These are phyloP conservation scores for Lepas anatifera DNA, from an alignment of 2,888 invertebrate species.

Conservation along the genomic window DNA sequence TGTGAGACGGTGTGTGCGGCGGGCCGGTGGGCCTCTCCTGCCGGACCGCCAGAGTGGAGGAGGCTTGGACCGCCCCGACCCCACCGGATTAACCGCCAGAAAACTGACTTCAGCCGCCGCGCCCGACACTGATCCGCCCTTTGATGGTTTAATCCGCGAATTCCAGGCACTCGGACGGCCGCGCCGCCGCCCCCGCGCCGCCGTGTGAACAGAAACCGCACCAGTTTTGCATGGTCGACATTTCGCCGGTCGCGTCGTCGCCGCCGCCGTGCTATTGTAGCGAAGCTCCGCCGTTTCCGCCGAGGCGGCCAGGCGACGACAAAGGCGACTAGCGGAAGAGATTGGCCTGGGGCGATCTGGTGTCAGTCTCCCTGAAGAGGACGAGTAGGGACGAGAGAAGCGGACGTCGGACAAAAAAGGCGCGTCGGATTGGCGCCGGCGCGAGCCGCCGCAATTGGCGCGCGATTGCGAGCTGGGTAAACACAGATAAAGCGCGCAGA, in stretches of 20 bases:
- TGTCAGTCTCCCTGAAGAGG: neutral
- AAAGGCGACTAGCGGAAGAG: conserved; percentile 1
- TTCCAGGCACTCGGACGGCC: neutral
- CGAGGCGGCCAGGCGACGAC: neutral
- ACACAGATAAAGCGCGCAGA: neutral
- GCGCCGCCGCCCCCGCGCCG: neutral
- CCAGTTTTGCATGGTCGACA: neutral
- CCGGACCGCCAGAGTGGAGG: too few relatives aligned
- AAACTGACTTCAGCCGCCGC: too few relatives aligned
- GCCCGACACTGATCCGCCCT: neutral
- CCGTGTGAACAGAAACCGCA: neutral
- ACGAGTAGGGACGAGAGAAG: neutral
- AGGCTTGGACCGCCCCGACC: too few relatives aligned
- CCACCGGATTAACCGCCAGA: too few relatives aligned
- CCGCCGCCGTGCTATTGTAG: too few relatives aligned
- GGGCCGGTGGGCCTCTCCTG: too few relatives aligned
- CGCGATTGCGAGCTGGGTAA: neutral
- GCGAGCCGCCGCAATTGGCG: neutral
- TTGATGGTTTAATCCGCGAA: conserved; percentile 7
- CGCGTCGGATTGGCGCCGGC: too few relatives aligned
- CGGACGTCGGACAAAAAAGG: too few relatives aligned
- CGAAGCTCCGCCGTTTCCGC: too few relatives aligned
- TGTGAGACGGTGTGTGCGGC: too few relatives aligned
- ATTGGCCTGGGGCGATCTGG: neutral
- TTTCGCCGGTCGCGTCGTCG: neutral